Conservation (phyloP, 53 echinoderm and acorn worm genomes). For the Stichopus horrens region DNA sequence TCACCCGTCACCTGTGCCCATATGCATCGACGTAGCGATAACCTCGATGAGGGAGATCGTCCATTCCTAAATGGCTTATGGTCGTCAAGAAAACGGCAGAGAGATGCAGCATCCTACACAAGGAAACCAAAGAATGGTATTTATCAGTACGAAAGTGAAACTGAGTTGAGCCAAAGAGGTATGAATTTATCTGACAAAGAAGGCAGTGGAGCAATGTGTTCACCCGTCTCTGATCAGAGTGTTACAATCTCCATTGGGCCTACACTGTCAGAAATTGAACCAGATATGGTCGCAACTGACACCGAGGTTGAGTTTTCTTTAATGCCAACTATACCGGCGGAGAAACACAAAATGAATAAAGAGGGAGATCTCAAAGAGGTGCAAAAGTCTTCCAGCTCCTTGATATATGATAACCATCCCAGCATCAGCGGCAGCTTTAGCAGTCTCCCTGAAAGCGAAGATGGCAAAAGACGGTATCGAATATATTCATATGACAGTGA, state of each 20-base stretch:
- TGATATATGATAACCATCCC: neutral
- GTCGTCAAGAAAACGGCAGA: neutral
- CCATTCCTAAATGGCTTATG: neutral
- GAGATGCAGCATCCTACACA: neutral
- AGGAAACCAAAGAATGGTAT: slow-evolving; percentile 31
- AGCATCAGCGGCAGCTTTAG: neutral
- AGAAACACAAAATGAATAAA: neutral
- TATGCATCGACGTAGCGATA: slow-evolving; percentile 24
- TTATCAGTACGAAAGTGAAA: slow-evolving; percentile 42
- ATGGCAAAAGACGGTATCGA: neutral
- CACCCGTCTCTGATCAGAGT: slow-evolving; percentile 10
- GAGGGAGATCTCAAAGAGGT: neutral
- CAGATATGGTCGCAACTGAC: slow-evolving; percentile 35
- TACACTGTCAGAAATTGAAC: slow-evolving; percentile 33
- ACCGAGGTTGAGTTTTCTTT: slow-evolving; percentile 39
- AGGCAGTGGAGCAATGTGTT: neutral
- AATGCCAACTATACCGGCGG: slow-evolving; percentile 11
- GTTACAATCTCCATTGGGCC: slow-evolving; percentile 20
- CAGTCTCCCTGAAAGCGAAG: slow-evolving; percentile 20
- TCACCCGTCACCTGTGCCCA: slow-evolving; percentile 27
- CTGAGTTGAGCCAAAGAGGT: slow-evolving; percentile 21
- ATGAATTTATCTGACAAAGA: neutral
- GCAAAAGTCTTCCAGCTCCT: neutral
- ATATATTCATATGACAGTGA: slow-evolving; percentile 36
- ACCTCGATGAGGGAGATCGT: neutral